Evolutionary conservation across 2,888 invertebrate species (phyloP), one percentile per base, ranked within the genome.

Genomic region (Trypoxylon attenuatum): DNA sequence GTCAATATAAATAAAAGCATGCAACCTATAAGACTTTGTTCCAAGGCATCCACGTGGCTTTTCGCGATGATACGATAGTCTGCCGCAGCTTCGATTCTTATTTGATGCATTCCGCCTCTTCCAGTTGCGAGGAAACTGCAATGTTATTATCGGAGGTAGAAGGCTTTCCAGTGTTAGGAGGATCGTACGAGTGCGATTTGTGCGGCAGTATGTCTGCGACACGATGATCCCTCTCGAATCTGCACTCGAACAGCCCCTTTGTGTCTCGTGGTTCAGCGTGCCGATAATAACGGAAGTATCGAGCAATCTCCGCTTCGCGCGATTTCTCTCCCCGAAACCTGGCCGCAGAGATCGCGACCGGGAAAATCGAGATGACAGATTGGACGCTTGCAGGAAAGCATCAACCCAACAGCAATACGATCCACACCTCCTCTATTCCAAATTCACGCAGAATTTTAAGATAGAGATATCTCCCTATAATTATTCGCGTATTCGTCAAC

Each of bases 121-220:
- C 18, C 2, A 13, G 10, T 21, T 15, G 10, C 18, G 16, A 41
- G 16, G 15, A 22, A 41, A 41, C 5, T 13, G 22, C 43, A 58
- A 19, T 51, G 47, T 51, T 56, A 63, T 63, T 72, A 69, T 72
- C 61, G 69, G 38, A 57, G 65, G 41, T 47, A 52, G 39, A 18
- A 45, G 23, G 42, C 56, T 60, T 47, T 45, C 15, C 25, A 39
- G 39, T 29, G 45, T 33, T 33, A 33, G n/a, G 23, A 43, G 38
- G 42, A 43, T 43, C 47, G 19, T 43, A 56, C 25, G 8, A 16
- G 41, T 41, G n/a, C n/a, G n/a, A n/a, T n/a, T n/a, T 41, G 41
- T 19, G 2, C 3, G 22, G 25, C 15, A 29, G 25, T 3, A 27
- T 15, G 10, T 23, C 25, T 8, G 25, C 21, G 22, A 2, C 18